A percentile compares a stretch with the other conserved stretches of the same genome.
Conservation (phyloP, 1,140 invertebrate genomes). For the Nephila pilipes region DNA sequence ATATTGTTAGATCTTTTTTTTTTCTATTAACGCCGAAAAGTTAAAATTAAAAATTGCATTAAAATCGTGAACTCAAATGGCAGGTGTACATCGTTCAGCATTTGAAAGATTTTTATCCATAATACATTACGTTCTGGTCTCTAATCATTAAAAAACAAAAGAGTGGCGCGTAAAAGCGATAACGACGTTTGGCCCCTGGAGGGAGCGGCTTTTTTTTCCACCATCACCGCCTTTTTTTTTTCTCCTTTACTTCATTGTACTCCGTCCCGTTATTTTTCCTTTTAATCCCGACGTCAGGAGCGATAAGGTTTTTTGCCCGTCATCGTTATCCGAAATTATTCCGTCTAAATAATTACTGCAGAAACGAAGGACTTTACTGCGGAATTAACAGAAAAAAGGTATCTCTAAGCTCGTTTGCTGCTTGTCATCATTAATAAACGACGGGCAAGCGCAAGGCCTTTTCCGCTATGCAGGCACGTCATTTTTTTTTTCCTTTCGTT, state of each 20-base stretch:
- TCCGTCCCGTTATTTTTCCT: conserved; percentile 51
- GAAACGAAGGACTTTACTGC: conserved; percentile 65
- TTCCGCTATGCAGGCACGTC: conserved; percentile 20
- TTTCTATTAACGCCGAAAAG: too few species aligned
- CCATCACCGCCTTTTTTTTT: conserved; percentile 26
- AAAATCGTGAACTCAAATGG: conserved; percentile 59
- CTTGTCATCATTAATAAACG: conserved; percentile 75
- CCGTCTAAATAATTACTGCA: conserved; percentile 74
- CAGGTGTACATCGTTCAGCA: conserved; percentile 42
- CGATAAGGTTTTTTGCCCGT: conserved; percentile 67
- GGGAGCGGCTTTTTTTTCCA: conserved; percentile 40
- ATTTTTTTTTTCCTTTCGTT: conserved; percentile 37
- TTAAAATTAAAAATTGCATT: background rate
- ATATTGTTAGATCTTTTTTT: too few species aligned
- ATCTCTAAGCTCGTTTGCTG: conserved; percentile 69
- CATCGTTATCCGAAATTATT: conserved; percentile 76
- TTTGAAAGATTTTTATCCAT: conserved; percentile 65
- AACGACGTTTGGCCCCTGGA: conserved; percentile 71
- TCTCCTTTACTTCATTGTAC: conserved; percentile 6
- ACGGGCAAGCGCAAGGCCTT: conserved; percentile 28
- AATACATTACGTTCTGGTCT: conserved; percentile 71
- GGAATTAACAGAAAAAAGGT: conserved; percentile 63
- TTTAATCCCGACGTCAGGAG: conserved; percentile 73
- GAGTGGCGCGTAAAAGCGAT: conserved; percentile 71
- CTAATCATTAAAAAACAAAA: conserved; percentile 76